Evolutionary conservation across 2,888 invertebrate genomes (phyloP).

Genomic region (Rotaria socialis): DNA sequence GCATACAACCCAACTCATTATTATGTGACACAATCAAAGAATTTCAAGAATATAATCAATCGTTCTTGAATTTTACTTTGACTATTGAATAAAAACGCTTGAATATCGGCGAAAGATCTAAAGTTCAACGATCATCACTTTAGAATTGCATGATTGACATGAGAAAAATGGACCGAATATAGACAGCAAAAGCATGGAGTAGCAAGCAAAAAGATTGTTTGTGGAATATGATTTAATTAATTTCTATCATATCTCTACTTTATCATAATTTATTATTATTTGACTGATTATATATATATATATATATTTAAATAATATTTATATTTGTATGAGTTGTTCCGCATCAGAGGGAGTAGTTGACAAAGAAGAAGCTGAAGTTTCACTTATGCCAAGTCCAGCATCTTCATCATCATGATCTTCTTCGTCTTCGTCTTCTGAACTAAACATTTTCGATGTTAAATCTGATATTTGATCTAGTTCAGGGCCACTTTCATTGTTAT

Average conservation of each 20-base stretch:
- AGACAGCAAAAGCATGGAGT: background rate
- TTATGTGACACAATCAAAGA: too few relatives aligned
- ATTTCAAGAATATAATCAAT: too few relatives aligned
- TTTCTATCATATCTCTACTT: background rate
- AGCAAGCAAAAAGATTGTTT: background rate
- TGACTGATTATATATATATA: background rate
- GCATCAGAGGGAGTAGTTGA: constrained; percentile 11
- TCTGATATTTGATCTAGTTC: constrained; percentile 29
- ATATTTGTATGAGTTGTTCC: background rate
- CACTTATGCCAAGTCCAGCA: background rate
- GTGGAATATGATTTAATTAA: background rate
- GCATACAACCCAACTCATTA: too few relatives aligned
- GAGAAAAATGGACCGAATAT: background rate
- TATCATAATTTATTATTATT: constrained; percentile 13
- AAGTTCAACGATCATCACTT: background rate
- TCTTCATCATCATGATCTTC: background rate
- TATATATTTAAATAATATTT: constrained; percentile 12
- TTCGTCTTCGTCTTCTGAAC: constrained; percentile 1
- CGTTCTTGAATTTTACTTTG: too few relatives aligned
- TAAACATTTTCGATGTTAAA: constrained; percentile 36
- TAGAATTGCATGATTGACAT: background rate
- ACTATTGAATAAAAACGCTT: too few relatives aligned
- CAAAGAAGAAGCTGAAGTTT: background rate
- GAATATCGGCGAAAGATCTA: background rate
- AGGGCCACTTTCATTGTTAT: constrained; percentile 27